phyloP scores from a whole-genome alignment of 1,140 invertebrate species.

The Elysia chlorotica region DNA sequence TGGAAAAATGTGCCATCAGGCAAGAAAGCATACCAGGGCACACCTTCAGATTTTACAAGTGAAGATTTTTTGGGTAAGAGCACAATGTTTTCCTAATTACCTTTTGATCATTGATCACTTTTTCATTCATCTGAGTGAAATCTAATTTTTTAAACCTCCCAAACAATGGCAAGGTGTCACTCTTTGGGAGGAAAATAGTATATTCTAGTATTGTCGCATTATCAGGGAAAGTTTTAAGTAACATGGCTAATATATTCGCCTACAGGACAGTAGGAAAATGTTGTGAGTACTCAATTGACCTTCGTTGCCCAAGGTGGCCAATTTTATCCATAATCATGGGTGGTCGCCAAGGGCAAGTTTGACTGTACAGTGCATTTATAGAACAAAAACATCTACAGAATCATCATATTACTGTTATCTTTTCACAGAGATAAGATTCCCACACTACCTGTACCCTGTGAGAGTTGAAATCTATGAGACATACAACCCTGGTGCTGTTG shows the following conservation, averaged over 20 bases:
- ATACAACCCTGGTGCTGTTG: slow-evolving; percentile 86
- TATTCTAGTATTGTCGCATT: too few relatives aligned
- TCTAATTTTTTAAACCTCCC: background rate
- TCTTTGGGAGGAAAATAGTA: too few relatives aligned
- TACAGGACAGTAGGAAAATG: too few relatives aligned
- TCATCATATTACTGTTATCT: background rate
- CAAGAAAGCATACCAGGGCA: slow-evolving; percentile 69
- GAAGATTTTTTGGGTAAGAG: slow-evolving; percentile 87
- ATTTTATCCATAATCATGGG: too few relatives aligned
- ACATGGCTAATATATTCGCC: too few relatives aligned
- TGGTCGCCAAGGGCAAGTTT: too few relatives aligned
- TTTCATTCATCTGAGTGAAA: background rate
- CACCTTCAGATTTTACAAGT: slow-evolving; percentile 75
- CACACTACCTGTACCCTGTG: slow-evolving; percentile 76
- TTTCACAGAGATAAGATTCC: slow-evolving; percentile 66
- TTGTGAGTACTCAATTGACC: too few relatives aligned
- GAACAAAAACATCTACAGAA: background rate
- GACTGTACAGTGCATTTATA: background rate
- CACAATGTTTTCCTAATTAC: background rate
- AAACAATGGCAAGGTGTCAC: too few relatives aligned
- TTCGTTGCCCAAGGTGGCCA: too few relatives aligned
- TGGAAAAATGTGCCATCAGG: slow-evolving; percentile 80
- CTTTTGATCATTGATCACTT: background rate
- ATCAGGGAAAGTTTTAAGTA: too few relatives aligned
- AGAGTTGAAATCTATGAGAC: slow-evolving; percentile 84